Percentiles rank a stretch among this genome's conserved stretches.
Conservation (phyloP, 2,113 vertebrate species). For the Oryzias celebensis region DNA sequence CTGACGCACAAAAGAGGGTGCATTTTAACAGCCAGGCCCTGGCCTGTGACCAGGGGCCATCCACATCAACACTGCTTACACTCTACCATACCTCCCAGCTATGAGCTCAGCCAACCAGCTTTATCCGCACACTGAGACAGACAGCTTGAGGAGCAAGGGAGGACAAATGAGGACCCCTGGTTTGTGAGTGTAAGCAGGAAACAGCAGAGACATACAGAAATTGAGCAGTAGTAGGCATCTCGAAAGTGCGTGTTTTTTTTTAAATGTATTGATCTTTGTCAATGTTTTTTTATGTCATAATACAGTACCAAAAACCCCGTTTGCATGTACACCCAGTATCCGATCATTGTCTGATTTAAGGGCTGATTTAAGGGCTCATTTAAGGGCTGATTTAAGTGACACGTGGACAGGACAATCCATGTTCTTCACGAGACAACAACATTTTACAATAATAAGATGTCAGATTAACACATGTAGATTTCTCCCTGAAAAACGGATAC, state of each 20-base stretch:
- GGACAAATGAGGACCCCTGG: slow-evolving; percentile 20
- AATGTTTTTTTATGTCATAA: no score
- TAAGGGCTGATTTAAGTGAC: no score
- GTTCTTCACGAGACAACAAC: no score
- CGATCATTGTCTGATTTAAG: no score
- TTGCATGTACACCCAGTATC: no score
- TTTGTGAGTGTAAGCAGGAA: slow-evolving; percentile 6
- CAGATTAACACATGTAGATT: slow-evolving; percentile 25
- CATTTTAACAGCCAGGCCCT: slow-evolving; percentile 75
- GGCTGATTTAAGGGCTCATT: no score
- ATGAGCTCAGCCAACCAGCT: slow-evolving; percentile 54
- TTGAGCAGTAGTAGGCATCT: not conserved
- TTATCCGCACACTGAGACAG: slow-evolving; percentile 27
- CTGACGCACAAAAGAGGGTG: slow-evolving; percentile 75
- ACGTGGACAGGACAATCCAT: no score
- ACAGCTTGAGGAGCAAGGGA: slow-evolving; percentile 25
- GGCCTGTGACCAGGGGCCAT: slow-evolving; percentile 77
- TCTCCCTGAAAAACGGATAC: not conserved
- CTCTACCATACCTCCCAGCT: slow-evolving; percentile 72
- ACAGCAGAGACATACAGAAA: slow-evolving; percentile 11
- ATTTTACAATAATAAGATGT: no score
- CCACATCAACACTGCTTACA: slow-evolving; percentile 76
- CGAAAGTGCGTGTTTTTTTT: not conserved
- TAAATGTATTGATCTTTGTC: not conserved
- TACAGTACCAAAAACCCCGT: no score